phyloP scores from a whole-genome alignment of 2,888 invertebrate species.

The Adineta ricciae region DNA sequence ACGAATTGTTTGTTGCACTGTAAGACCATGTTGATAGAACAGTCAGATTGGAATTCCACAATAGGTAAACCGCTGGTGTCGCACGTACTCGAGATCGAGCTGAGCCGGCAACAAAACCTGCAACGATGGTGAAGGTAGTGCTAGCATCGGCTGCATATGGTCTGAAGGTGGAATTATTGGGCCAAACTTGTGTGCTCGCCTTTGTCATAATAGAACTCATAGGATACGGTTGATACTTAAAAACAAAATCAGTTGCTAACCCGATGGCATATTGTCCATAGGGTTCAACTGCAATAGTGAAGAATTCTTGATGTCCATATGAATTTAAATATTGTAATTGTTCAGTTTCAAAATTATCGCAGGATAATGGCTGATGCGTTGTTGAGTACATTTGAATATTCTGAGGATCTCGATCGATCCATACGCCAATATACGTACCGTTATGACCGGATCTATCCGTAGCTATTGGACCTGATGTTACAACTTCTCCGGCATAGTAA shows the following conservation, averaged over 20 bases:
- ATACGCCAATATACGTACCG: not conserved
- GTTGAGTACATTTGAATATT: not conserved
- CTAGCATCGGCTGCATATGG: not conserved
- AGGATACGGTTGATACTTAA: not conserved
- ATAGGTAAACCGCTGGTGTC: not conserved
- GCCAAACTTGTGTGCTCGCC: not conserved
- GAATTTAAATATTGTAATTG: not conserved
- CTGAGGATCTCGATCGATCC: not conserved
- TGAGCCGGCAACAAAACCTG: not conserved
- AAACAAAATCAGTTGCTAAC: not conserved
- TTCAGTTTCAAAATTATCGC: not conserved
- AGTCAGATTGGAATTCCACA: not conserved
- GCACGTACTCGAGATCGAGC: not conserved
- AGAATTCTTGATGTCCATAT: not conserved
- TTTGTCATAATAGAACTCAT: not conserved
- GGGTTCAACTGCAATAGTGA: not conserved
- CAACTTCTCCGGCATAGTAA: not conserved
- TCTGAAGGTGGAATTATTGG: not conserved
- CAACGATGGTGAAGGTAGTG: not conserved
- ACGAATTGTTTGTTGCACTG: not conserved
- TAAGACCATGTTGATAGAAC: conserved; percentile 1
- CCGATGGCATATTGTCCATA: not conserved
- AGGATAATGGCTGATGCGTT: not conserved
- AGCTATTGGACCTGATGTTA: not conserved
- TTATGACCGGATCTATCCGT: not conserved